Conservation (phyloP, 2,888 invertebrate genomes). For the Petrophora chlorosata region DNA sequence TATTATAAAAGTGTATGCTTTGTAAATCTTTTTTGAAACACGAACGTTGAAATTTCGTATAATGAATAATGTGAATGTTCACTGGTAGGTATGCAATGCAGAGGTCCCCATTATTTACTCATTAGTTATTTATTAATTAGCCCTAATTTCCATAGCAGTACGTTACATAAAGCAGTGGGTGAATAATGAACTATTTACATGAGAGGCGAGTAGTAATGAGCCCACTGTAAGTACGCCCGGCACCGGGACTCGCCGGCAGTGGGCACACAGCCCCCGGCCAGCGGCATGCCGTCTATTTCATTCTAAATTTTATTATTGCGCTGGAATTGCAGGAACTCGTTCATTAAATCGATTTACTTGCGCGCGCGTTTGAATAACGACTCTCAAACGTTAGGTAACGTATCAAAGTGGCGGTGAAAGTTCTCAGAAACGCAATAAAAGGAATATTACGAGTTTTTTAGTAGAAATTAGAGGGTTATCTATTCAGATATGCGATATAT, state of each 20-base stretch:
- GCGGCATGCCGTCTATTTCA: not conserved
- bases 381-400: slow-evolving; percentile 6
- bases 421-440: slow-evolving; percentile 49
- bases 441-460: slow-evolving; percentile 30
- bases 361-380: slow-evolving; percentile 12
- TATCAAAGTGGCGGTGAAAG: slow-evolving; percentile 18
- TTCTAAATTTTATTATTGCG: slow-evolving; percentile 31
- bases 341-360: slow-evolving; percentile 36
- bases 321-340: slow-evolving; percentile 39
- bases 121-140: slow-evolving; percentile 8
- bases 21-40: no score
- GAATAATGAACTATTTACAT: slow-evolving; percentile 3
- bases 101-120: not conserved
- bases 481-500: slow-evolving; percentile 68
- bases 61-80: not conserved
- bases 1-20: no score
- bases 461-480: slow-evolving; percentile 63
- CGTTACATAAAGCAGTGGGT: not conserved
- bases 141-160: slow-evolving; percentile 1
- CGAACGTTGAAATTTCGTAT: no score
- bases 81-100: not conserved
- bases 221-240: not conserved
- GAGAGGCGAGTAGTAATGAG: not conserved
- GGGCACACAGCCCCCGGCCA: not conserved
- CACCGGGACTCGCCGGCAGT: not conserved